Base-by-base conservation (phyloP, 2,888 invertebrate genomes). In the Aphidius colemani region DNA sequence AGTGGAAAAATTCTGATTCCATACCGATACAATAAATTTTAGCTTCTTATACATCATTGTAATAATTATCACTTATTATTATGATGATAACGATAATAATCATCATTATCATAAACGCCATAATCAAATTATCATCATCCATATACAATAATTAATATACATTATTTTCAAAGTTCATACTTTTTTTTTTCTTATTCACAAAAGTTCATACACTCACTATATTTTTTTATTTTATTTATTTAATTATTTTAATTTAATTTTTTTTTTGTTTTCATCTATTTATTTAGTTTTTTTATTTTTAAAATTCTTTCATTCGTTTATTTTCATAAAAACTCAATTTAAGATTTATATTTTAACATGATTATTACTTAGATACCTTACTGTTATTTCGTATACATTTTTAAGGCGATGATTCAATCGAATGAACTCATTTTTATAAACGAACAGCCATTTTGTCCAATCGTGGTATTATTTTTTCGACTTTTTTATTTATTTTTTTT, bases 341-440 rank as follows among this genome's bases (percentile, higher is more conserved):
- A 63, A 49, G 57, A 53, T 74, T 72, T 72, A 75, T 76, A 76
- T 75, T 77, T 78, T 81, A 82, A 78, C 75, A 75, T 80, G 81
- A 80, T 81, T 80, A 82, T 82, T 82, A 81, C 77, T 81, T 82
- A 81, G 76, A 80, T 81, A 82, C 78, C 81, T 82, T 82, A 70
- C 72, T 75, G 78, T 82, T 81, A 82, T 73, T 82, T 82, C 82
- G 82, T 82, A 82, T 82, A 82, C 82, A 82, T 82, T 81, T 82
- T 82, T 82, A 82, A 82, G 82, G 82, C 82, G 82, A 82, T 82
- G 81, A 82, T 82, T 82, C 80, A 82, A 82, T 82, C 77, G 79
- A 79, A 78, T 82, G 79, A 82, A 82, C 78, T 80, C 79, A 78
- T 82, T 69, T 63, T 67, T 65, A 72, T 73, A 76, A 79, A 78